Evolutionary conservation across 1,140 invertebrate genomes (phyloP).

Genomic region (Cepaea nemoralis): DNA sequence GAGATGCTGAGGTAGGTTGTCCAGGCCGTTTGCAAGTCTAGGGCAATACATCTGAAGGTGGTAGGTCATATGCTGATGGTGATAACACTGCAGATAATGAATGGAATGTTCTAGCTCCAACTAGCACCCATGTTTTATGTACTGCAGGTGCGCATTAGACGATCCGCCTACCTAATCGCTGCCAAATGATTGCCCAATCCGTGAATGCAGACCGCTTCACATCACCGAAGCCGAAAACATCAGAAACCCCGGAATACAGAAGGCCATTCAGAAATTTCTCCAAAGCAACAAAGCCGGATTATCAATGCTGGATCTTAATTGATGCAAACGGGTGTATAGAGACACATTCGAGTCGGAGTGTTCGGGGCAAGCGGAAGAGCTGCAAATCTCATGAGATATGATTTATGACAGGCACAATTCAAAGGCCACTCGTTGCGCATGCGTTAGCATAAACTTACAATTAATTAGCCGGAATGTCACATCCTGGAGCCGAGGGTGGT

Average conservation of each 20-base stretch:
- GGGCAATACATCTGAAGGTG: too few relatives aligned
- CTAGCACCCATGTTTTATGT: not conserved
- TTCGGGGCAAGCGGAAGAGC: not conserved
- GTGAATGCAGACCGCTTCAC: not conserved
- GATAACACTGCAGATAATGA: too few relatives aligned
- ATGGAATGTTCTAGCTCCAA: not conserved
- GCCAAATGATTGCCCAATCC: not conserved
- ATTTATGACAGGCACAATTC: not conserved
- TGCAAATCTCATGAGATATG: slow-evolving; percentile 15
- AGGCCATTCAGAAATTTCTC: not conserved
- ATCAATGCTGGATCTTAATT: not conserved
- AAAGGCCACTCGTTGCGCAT: not conserved
- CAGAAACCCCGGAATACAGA: not conserved
- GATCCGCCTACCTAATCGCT: not conserved
- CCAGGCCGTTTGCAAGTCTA: too few relatives aligned
- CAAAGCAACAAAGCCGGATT: not conserved
- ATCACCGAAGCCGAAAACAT: not conserved
- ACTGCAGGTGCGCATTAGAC: not conserved
- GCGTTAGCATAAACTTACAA: not conserved
- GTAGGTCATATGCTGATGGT: too few relatives aligned
- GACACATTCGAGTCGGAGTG: not conserved
- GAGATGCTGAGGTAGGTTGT: too few relatives aligned
- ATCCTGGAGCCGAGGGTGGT: too few relatives aligned
- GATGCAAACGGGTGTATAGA: not conserved
- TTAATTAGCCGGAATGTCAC: not conserved